phyloP scores from a whole-genome alignment of 2,113 vertebrate genomes.

The Siniperca chuatsi region DNA sequence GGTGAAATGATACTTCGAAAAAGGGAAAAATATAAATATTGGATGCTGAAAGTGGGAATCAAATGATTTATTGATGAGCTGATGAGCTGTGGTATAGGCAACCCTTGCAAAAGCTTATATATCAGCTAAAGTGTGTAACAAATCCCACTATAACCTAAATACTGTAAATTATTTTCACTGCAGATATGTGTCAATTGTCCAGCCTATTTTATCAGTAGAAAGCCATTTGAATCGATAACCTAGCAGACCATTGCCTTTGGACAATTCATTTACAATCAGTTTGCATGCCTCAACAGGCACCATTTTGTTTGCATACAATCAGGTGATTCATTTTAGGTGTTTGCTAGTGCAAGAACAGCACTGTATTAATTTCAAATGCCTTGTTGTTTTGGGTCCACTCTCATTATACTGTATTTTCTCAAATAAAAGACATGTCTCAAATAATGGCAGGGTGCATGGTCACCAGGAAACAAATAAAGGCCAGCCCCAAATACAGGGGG shows the following conservation, averaged over 20 bases:
- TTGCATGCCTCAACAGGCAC: conserved; percentile 32
- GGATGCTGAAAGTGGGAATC: neutral
- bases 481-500: too few species aligned
- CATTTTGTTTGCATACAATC: conserved; percentile 63
- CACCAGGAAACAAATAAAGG: too few species aligned
- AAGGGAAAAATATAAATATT: conserved; percentile 15
- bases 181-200: neutral
- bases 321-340: conserved; percentile 51
- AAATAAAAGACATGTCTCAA: too few species aligned
- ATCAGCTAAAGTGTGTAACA: neutral
- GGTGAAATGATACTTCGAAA: conserved; percentile 5
- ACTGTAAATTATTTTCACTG: neutral
- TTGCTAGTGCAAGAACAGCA: conserved; percentile 29
- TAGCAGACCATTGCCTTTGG: conserved; percentile 8
- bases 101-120: too few species aligned
- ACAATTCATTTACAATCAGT: conserved; percentile 48
- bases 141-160: neutral
- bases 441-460: too few species aligned
- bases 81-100: neutral
- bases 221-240: conserved; percentile 29
- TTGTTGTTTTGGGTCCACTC: conserved; percentile 47
- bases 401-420: conserved; percentile 6
- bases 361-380: conserved; percentile 62
- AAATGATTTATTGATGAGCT: neutral
- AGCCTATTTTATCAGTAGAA: conserved; percentile 13